Base-by-base conservation (phyloP, 2,113 vertebrate genomes). In the Oreochromis spilurus region DNA sequence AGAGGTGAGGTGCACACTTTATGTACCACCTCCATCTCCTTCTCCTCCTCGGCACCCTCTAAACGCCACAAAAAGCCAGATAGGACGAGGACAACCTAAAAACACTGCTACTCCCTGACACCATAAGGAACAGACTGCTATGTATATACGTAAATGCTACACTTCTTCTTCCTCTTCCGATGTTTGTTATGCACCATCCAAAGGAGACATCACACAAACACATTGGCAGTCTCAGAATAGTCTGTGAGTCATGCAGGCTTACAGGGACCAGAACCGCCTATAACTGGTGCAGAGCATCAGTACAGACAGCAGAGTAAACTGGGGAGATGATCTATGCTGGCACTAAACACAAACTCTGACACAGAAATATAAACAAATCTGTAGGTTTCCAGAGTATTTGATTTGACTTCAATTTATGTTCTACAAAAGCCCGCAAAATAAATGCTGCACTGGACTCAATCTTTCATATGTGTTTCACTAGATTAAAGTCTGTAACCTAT, bases 1-100 rank as follows among this genome's bases (percentile, higher is more conserved):
- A 24, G 83, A 89, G 87, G 89, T 88, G 88, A 91, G 84, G 60
- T n/a, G 58, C 60, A 52, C 82, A 50, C 2, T 78, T 34, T 40
- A 50, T 77, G 70, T 65, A 87, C 81, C 53, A 52, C 54, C 72
- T 29, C 29, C 54, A 21, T 8, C 65, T 21, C 11, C 4, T 24
- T 54, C 26, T 81, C 55, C 40, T 70, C 10, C n/a, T 9, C 26
- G 52, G 45, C 72, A 29, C 6, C 34, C 50, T 40, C 70, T 24
- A 17, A 72, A 11, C 21, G 60, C 81, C 50, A 54, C 87, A 81
- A 11, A 40, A 29, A 53, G n/a, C 1, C 72, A 67, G 81, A 81
- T 65, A 67, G 45, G 79, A 92, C 16, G 62, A 58, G n/a, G 83
- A 84, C 24, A 5, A 48, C 77, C 60, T 31, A n/a, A 40, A 82